These are phyloP conservation scores for Eudemis profundana DNA, from an alignment of 2,888 invertebrate species.

Conservation along the genomic window DNA sequence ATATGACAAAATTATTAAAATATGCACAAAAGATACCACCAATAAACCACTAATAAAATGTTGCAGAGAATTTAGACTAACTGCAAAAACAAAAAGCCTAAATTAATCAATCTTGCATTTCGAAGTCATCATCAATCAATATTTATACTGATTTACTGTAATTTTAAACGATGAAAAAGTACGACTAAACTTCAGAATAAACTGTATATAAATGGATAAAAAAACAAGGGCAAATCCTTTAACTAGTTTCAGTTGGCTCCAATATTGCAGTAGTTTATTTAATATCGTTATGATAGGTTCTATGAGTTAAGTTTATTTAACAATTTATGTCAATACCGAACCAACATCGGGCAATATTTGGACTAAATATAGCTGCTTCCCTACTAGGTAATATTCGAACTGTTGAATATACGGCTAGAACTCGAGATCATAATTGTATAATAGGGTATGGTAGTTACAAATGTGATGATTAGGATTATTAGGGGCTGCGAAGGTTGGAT, in stretches of 20 bases:
- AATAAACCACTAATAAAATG: too few relatives aligned
- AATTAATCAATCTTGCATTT: too few relatives aligned
- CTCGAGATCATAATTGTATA: slow-evolving; percentile 27
- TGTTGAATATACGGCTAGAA: slow-evolving; percentile 37
- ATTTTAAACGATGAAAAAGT: background rate
- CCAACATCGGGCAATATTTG: slow-evolving; percentile 3
- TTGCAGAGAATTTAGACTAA: too few relatives aligned
- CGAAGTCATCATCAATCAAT: too few relatives aligned
- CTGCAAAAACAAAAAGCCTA: too few relatives aligned
- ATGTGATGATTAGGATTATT: slow-evolving; percentile 17
- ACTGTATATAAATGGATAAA: background rate
- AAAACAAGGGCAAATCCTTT: background rate
- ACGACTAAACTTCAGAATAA: background rate
- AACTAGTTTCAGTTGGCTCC: background rate
- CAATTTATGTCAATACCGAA: background rate
- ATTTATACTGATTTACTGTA: background rate
- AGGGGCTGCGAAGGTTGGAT: background rate
- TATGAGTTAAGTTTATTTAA: background rate
- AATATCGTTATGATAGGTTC: background rate
- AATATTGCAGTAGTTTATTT: background rate
- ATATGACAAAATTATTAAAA: too few relatives aligned
- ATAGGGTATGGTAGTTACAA: slow-evolving; percentile 24
- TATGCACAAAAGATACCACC: too few relatives aligned
- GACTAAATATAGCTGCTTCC: background rate
- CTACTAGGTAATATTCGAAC: slow-evolving; percentile 26